Percentiles rank a stretch among this genome's conserved stretches.
Evolutionary conservation across 2,113 vertebrate genomes (phyloP).

Genomic region (Sterna hirundo): DNA sequence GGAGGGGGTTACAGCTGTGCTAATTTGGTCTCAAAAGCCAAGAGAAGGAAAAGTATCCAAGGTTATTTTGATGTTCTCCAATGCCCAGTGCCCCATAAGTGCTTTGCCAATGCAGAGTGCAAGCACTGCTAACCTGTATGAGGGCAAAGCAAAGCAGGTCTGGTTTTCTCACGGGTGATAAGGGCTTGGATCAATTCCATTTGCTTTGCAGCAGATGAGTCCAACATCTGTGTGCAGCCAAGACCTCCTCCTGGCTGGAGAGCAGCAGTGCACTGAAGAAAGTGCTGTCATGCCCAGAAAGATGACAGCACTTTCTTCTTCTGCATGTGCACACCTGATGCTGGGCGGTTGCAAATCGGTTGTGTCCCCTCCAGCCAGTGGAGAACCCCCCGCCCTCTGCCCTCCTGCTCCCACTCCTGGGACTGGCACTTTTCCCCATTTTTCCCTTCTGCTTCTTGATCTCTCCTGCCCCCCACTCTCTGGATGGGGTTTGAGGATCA

Average conservation of each 20-base stretch:
- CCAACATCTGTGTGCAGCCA: background rate
- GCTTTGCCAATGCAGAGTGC: background rate
- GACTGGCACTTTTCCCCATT: background rate
- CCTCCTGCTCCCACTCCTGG: background rate
- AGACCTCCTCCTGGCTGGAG: background rate
- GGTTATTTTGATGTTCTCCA: background rate
- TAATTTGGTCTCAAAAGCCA: background rate
- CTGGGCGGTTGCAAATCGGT: background rate
- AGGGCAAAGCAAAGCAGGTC: background rate
- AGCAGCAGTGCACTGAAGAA: background rate
- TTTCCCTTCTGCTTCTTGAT: background rate
- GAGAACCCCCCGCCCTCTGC: background rate
- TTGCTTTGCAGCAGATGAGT: background rate
- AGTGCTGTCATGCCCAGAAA: background rate
- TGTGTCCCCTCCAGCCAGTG: background rate
- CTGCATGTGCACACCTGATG: rapidly evolving
- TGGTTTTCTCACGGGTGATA: rapidly evolving
- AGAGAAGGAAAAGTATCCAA: background rate
- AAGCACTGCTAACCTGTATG: background rate
- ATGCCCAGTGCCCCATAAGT: rapidly evolving
- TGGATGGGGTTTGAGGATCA: background rate
- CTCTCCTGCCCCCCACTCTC: background rate
- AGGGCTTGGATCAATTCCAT: background rate
- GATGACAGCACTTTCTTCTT: background rate
- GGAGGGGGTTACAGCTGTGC: background rate